Conservation (phyloP, 2,888 invertebrate species). For the Calephelis perditalis region DNA sequence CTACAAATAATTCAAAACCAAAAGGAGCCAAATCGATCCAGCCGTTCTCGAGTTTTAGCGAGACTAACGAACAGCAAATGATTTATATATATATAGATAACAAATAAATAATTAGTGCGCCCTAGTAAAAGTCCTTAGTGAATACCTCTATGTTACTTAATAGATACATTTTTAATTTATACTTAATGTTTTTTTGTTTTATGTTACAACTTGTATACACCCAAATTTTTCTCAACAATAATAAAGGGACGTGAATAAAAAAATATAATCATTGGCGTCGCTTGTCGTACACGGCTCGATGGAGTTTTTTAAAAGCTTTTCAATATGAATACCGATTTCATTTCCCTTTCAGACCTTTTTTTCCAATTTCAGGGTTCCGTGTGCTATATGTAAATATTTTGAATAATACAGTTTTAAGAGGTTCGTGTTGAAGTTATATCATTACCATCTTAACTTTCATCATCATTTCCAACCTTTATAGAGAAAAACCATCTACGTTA, state of each 20-base stretch:
- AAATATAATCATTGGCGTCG: slow-evolving; percentile 8
- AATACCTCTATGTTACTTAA: no score
- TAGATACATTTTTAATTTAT: no score
- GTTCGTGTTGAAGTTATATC: neutral
- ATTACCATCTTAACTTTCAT: neutral
- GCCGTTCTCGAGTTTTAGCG: no score
- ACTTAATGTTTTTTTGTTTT: no score
- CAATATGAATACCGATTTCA: slow-evolving; percentile 56
- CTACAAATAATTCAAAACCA: no score
- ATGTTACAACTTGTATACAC: no score
- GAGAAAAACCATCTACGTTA: neutral
- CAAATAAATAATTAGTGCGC: no score
- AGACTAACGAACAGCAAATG: no score
- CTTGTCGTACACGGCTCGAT: slow-evolving; percentile 14
- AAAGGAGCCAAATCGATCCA: no score
- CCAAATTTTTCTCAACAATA: neutral
- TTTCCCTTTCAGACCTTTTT: slow-evolving; percentile 44
- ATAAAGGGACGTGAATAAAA: slow-evolving; percentile 8
- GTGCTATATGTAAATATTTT: neutral
- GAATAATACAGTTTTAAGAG: neutral
- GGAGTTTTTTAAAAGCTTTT: slow-evolving; percentile 39
- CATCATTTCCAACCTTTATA: neutral
- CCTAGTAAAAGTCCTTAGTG: no score
- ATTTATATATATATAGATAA: no score
- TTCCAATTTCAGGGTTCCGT: slow-evolving; percentile 41